Percentiles rank a stretch among this genome's conserved stretches.
Evolutionary conservation across 2,888 invertebrate species (phyloP).

Genomic region (Metallyticus violacea): DNA sequence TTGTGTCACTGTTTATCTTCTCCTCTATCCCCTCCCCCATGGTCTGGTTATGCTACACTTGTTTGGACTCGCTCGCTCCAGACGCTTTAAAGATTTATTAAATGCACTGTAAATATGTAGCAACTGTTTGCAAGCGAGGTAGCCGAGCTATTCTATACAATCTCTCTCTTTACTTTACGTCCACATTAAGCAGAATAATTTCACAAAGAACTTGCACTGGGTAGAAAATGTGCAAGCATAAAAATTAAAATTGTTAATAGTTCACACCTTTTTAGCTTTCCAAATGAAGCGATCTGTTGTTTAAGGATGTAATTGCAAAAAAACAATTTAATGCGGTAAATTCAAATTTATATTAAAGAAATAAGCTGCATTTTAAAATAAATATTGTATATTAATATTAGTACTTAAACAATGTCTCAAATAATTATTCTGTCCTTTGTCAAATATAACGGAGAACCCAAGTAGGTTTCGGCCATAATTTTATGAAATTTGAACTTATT

Average conservation of each 20-base stretch:
- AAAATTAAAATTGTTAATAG: background rate
- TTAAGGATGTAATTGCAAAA: no score
- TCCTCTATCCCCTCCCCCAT: background rate
- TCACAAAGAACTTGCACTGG: background rate
- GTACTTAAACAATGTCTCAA: no score
- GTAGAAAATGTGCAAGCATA: background rate
- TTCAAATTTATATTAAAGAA: no score
- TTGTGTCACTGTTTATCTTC: constrained; percentile 18
- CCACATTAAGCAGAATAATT: background rate
- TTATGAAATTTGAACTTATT: no score
- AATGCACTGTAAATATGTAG: background rate
- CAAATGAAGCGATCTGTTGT: background rate
- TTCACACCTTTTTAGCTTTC: background rate
- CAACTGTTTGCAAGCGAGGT: background rate
- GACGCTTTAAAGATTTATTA: constrained; percentile 25
- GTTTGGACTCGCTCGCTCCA: constrained; percentile 23
- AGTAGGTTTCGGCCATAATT: no score
- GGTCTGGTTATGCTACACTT: constrained; percentile 25
- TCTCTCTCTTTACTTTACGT: background rate
- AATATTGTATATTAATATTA: no score
- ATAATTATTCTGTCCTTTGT: no score
- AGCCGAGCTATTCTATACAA: background rate
- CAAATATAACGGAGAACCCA: no score
- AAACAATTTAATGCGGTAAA: no score
- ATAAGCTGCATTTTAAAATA: no score